phyloP scores from a whole-genome alignment of 2,888 invertebrate genomes.

The Apodemia mormo region DNA sequence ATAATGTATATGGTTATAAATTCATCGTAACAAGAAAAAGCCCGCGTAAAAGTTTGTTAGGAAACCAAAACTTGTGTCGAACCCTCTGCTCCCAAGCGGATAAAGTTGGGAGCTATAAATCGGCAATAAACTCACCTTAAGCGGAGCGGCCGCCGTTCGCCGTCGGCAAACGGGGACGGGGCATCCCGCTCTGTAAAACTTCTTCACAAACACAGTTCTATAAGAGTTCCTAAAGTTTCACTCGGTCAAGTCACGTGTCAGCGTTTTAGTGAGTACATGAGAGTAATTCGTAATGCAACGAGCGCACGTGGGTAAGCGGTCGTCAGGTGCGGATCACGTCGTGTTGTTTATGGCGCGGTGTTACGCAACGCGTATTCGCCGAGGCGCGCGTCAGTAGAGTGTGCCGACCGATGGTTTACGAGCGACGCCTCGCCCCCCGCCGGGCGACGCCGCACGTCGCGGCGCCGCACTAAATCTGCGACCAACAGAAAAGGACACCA shows the following conservation, averaged over 20 bases:
- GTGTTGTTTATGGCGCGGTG: slow-evolving; percentile 78
- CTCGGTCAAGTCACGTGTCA: slow-evolving; percentile 76
- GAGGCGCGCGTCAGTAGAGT: slow-evolving; percentile 80
- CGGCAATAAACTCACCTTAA: slow-evolving; percentile 80
- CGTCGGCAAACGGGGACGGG: slow-evolving; percentile 72
- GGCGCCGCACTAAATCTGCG: slow-evolving; percentile 81
- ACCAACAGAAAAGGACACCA: slow-evolving; percentile 77
- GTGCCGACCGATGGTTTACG: slow-evolving; percentile 81
- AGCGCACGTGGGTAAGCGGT: slow-evolving; percentile 66
- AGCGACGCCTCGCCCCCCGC: slow-evolving; percentile 71
- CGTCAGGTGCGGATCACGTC: slow-evolving; percentile 69
- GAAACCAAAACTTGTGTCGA: slow-evolving; percentile 59
- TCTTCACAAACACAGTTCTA: slow-evolving; percentile 75
- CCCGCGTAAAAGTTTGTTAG: slow-evolving; percentile 67
- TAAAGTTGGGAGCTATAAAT: slow-evolving; percentile 70
- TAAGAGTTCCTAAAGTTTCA: slow-evolving; percentile 66
- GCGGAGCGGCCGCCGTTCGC: slow-evolving; percentile 71
- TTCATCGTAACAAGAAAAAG: slow-evolving; percentile 38
- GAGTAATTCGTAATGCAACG: slow-evolving; percentile 71
- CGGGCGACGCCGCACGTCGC: slow-evolving; percentile 75
- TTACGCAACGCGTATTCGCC: slow-evolving; percentile 81
- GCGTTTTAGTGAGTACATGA: slow-evolving; percentile 75
- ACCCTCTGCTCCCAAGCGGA: slow-evolving; percentile 57
- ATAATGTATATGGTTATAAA: slow-evolving; percentile 26
- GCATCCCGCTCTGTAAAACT: slow-evolving; percentile 70